A percentile compares a stretch with the other conserved stretches of the same genome.
These are phyloP conservation scores for Tetropium fuscum DNA, from an alignment of 2,888 invertebrate species.

Conservation along the genomic window DNA sequence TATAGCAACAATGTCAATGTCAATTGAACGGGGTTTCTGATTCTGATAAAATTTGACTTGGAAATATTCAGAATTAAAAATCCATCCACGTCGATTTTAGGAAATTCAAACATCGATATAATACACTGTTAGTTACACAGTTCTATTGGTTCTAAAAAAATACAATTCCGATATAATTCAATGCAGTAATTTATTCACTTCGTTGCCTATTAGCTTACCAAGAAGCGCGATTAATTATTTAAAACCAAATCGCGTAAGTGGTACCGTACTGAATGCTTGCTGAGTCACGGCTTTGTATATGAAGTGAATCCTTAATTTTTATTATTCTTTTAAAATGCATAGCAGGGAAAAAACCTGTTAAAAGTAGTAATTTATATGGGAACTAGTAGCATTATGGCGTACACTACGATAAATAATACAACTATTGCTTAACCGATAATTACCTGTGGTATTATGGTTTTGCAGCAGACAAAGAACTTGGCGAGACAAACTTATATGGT, in stretches of 20 bases:
- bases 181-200: too few relatives aligned
- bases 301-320: conserved; percentile 31
- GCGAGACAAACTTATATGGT: too few relatives aligned
- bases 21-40: neutral
- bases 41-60: neutral
- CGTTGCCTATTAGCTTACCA: conserved; percentile 5
- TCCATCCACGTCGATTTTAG: too few relatives aligned
- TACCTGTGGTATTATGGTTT: too few relatives aligned
- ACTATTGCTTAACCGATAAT: too few relatives aligned
- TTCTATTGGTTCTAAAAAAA: too few relatives aligned
- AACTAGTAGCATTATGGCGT: conserved; percentile 1
- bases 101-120: too few relatives aligned
- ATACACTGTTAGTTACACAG: too few relatives aligned
- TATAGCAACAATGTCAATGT: too few relatives aligned
- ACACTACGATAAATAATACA: neutral
- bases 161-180: conserved; percentile 2
- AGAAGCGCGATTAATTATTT: conserved; percentile 12
- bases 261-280: conserved; percentile 22
- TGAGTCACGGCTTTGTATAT: conserved; percentile 24
- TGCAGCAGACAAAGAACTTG: too few relatives aligned
- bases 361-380: conserved; percentile 23
- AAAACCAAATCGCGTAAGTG: conserved; percentile 25
- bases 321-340: conserved; percentile 23
- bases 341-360: conserved; percentile 21
- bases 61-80: too few relatives aligned